phyloP scores from a whole-genome alignment of 2,888 invertebrate species.

The Apodemia mormo region DNA sequence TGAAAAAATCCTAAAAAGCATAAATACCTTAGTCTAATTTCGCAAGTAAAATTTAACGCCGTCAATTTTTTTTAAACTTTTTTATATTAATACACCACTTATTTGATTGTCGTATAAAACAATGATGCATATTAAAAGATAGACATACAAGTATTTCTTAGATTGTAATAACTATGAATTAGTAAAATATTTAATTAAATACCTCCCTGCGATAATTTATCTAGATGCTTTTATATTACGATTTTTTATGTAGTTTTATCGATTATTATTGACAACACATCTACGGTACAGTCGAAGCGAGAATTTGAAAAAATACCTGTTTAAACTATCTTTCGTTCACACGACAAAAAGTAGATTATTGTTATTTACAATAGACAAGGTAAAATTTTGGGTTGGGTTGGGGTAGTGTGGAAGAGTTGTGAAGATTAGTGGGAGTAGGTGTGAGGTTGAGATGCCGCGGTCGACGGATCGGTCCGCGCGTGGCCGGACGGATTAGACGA shows the following conservation, averaged over 20 bases:
- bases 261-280: conserved; percentile 80
- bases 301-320: conserved; percentile 82
- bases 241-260: conserved; percentile 74
- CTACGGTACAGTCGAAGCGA: conserved; percentile 82
- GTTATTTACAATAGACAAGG: conserved; percentile 78
- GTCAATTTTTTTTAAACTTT: conserved; percentile 31
- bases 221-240: conserved; percentile 78
- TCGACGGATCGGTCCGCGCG: conserved; percentile 60
- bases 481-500: conserved; percentile 53
- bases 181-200: conserved; percentile 75
- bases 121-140: conserved; percentile 52
- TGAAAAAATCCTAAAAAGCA: conserved; percentile 14
- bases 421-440: conserved; percentile 40
- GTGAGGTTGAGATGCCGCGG: conserved; percentile 62
- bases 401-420: conserved; percentile 44
- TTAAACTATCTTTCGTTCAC: conserved; percentile 80
- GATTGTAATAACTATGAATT: conserved; percentile 76
- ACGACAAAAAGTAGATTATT: conserved; percentile 79
- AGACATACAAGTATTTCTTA: conserved; percentile 65
- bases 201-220: conserved; percentile 77
- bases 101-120: conserved; percentile 22
- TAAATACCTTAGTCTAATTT: conserved; percentile 23
- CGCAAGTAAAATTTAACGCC: conserved; percentile 18
- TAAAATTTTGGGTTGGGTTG: conserved; percentile 43
- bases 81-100: conserved; percentile 16